These are phyloP conservation scores for Porites cylindrica DNA, from an alignment of 92 coral and sea anemone genomes.

Conservation along the genomic window DNA sequence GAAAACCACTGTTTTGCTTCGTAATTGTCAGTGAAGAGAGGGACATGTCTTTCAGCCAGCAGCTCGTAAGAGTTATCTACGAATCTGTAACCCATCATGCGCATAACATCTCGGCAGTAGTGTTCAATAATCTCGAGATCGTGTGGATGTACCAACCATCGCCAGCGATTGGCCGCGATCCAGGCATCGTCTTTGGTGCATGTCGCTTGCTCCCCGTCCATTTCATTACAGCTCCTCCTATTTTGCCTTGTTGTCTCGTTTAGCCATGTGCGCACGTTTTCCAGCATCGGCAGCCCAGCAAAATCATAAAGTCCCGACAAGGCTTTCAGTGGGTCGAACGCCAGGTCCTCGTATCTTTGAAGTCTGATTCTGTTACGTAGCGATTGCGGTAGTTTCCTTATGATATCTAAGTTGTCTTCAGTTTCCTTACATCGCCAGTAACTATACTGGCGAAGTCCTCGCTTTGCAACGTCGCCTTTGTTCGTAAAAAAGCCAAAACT, in stretches of 20 bases:
- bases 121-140: conserved; percentile 41
- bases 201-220: conserved; percentile 31
- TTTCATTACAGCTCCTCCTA: conserved; percentile 4
- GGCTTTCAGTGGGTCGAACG: conserved; percentile 36
- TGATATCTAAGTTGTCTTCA: conserved; percentile 29
- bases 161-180: conserved; percentile 62
- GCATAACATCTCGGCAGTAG: conserved; percentile 48
- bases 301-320: conserved; percentile 40
- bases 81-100: conserved; percentile 37
- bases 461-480: neutral
- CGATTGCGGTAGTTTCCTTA: conserved; percentile 19
- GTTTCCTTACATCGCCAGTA: conserved; percentile 51
- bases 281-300: conserved; percentile 41
- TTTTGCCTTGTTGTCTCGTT: conserved; percentile 42
- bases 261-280: conserved; percentile 42
- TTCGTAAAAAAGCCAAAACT: conserved; percentile 44
- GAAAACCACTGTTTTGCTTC: conserved; percentile 29
- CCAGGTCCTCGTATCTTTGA: conserved; percentile 61
- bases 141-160: conserved; percentile 40
- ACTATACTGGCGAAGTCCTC: conserved; percentile 32
- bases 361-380: conserved; percentile 23
- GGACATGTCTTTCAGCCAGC: conserved; percentile 3
- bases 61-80: conserved; percentile 34
- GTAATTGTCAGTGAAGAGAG: conserved; percentile 23
- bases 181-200: conserved; percentile 56